These are phyloP conservation scores for Cyprinodon brontotheroides DNA, from an alignment of 2,113 vertebrate genomes.

Conservation along the genomic window DNA sequence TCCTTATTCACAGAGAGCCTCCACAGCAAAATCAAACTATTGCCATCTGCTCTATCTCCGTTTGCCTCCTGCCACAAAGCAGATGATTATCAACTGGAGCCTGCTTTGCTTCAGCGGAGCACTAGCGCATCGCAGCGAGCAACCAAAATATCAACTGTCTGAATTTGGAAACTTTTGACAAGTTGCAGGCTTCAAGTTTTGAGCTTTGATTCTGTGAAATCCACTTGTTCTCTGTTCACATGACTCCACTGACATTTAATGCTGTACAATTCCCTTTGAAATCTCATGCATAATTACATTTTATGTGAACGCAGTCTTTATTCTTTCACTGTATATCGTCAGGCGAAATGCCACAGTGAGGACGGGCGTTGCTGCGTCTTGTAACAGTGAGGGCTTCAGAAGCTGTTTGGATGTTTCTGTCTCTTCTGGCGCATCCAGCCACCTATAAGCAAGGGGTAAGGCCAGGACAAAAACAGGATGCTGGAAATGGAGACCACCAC, in stretches of 20 bases:
- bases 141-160: constrained; percentile 64
- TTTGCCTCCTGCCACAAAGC: constrained; percentile 67
- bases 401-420: constrained; percentile 10
- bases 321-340: constrained; percentile 6
- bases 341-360: constrained; percentile 24
- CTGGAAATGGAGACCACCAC: constrained; percentile 32
- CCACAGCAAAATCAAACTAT: constrained; percentile 70
- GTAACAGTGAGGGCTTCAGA: constrained; percentile 31
- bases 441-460: constrained; percentile 13
- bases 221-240: constrained; percentile 42
- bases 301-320: constrained; percentile 39
- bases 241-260: constrained; percentile 43
- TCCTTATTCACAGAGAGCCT: constrained; percentile 77
- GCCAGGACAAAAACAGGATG: constrained; percentile 25
- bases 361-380: background rate
- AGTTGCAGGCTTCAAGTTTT: constrained; percentile 50
- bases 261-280: constrained; percentile 33
- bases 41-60: constrained; percentile 77
- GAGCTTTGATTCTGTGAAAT: constrained; percentile 27
- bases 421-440: background rate
- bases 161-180: constrained; percentile 59
- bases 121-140: constrained; percentile 50
- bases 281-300: constrained; percentile 45
- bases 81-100: constrained; percentile 76
- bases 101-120: constrained; percentile 62